phyloP scores from a whole-genome alignment of 37 sponge, comb jelly and placozoan species.

The Oscarella lobularis region DNA sequence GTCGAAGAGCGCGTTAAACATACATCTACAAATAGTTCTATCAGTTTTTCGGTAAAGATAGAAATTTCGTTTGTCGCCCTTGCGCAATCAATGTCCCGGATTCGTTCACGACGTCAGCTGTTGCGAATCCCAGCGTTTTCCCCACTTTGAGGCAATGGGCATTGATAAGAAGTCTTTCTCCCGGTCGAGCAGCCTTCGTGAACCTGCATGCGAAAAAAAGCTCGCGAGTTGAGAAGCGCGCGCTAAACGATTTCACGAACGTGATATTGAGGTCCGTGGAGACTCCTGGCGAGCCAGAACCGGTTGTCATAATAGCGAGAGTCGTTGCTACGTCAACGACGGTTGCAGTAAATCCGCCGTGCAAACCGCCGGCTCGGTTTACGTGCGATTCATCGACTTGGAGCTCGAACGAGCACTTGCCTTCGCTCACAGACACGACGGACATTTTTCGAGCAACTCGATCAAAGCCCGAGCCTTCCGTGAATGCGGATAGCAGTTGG shows the following conservation, averaged over 20 bases:
- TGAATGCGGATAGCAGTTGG: no score
- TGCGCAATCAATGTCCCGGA: conserved; percentile 48
- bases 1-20: no score
- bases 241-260: neutral
- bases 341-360: conserved; percentile 85
- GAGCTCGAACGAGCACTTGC: conserved; percentile 47
- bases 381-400: conserved; percentile 61
- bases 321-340: conserved; percentile 71
- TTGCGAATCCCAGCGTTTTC: conserved; percentile 62
- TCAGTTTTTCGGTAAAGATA: neutral
- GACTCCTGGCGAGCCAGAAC: conserved; percentile 55
- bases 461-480: no score
- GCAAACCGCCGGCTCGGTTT: conserved; percentile 56
- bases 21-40: no score
- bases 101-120: conserved; percentile 51
- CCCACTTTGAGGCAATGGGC: conserved; percentile 70
- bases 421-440: conserved; percentile 23
- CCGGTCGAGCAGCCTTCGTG: conserved; percentile 53
- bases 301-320: conserved; percentile 54
- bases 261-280: conserved; percentile 46
- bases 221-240: neutral
- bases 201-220: conserved; percentile 24
- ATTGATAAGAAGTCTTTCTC: conserved; percentile 51
- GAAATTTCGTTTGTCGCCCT: conserved; percentile 73
- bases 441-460: no score